Evolutionary conservation across 1,140 invertebrate species (phyloP).

Genomic region (honey bee (Apis mellifera)): Amel_HAv3.1 CM009936.2:12357501-12358000

Average conservation of each 20-base stretch:
- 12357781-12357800: neutral
- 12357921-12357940: too few species aligned
- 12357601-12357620: slow-evolving; percentile 33
- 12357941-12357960: too few species aligned
- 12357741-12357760: neutral
- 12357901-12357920: too few species aligned
- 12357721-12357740: neutral
- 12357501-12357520: slow-evolving; percentile 36
- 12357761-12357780: neutral
- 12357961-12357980: too few species aligned
- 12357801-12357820: slow-evolving; percentile 4
- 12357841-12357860: neutral
- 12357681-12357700: slow-evolving; percentile 32
- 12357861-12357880: neutral
- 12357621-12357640: slow-evolving; percentile 5
- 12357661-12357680: neutral
- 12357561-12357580: slow-evolving; percentile 12
- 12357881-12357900: neutral
- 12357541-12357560: slow-evolving; percentile 35
- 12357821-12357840: neutral
- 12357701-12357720: neutral
- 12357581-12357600: too few species aligned
- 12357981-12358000: too few species aligned
- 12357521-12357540: slow-evolving; percentile 25
- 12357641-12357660: slow-evolving; percentile 17